Percentiles rank a stretch among this genome's conserved stretches.
Conservation (phyloP, 2,113 vertebrate species). For the Ophthalmolycus amberensis region DNA sequence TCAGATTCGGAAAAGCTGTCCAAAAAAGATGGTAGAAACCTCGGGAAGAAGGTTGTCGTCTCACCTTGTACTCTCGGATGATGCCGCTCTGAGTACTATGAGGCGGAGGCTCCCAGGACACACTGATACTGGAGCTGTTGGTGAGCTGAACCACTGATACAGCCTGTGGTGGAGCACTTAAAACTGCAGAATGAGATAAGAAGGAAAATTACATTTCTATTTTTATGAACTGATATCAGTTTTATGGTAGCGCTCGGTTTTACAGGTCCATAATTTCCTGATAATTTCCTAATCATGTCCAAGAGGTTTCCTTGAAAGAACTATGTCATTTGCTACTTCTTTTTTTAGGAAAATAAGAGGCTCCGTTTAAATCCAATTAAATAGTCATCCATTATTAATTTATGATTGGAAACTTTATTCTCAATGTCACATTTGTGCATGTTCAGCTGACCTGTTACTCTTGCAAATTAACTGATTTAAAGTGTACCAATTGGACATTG, state of each 20-base stretch:
- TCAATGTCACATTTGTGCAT: not conserved
- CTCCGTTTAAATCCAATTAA: conserved; percentile 18
- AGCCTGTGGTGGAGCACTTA: conserved; percentile 88
- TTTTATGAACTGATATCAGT: not conserved
- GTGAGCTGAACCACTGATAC: conserved; percentile 89
- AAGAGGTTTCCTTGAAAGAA: not conserved
- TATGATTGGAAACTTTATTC: not conserved
- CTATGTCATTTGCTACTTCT: not conserved
- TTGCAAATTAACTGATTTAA: not conserved
- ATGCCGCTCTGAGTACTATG: conserved; percentile 85
- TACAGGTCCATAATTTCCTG: not conserved
- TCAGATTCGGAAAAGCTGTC: not conserved
- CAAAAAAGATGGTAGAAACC: too few species aligned
- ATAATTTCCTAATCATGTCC: not conserved
- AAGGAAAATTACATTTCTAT: not conserved
- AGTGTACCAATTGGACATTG: not conserved
- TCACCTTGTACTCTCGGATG: conserved; percentile 92
- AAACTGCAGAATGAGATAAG: conserved; percentile 78
- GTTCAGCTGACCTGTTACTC: not conserved
- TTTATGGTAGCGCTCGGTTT: conserved; percentile 2
- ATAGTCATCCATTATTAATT: not conserved
- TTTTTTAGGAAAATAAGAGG: not conserved
- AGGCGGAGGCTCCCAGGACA: conserved; percentile 94
- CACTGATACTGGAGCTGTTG: conserved; percentile 90
- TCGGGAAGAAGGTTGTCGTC: not conserved